These are phyloP conservation scores for Papilio polyxenes DNA, from an alignment of 1,140 invertebrate genomes.

Conservation along the genomic window DNA sequence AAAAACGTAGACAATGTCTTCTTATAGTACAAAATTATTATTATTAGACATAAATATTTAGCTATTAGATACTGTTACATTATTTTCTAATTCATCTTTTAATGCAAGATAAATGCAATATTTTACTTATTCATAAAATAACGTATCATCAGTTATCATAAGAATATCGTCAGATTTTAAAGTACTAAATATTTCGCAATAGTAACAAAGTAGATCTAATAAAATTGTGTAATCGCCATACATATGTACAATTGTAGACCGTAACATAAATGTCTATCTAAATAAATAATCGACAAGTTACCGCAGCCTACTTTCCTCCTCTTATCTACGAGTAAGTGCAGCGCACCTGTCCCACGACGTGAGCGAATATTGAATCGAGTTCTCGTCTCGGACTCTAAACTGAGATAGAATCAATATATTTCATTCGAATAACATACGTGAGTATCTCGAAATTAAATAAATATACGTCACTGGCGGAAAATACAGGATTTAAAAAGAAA, in stretches of 20 bases:
- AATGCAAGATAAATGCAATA: not conserved
- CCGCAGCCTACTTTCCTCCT: slow-evolving; percentile 51
- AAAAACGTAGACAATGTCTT: slow-evolving; percentile 1
- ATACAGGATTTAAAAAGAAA: not conserved
- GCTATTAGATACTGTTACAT: not conserved
- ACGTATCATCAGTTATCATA: no score
- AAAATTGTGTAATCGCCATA: slow-evolving; percentile 23
- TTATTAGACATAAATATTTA: not conserved
- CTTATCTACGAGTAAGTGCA: slow-evolving; percentile 42
- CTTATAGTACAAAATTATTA: slow-evolving; percentile 16
- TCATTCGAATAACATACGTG: not conserved
- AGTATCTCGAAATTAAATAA: not conserved
- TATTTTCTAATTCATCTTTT: not conserved
- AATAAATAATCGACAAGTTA: slow-evolving; percentile 57
- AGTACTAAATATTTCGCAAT: slow-evolving; percentile 25
- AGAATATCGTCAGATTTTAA: no score
- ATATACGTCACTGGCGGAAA: not conserved
- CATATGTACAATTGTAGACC: slow-evolving; percentile 38
- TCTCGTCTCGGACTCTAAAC: slow-evolving; percentile 40
- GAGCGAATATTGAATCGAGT: slow-evolving; percentile 45
- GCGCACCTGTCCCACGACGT: slow-evolving; percentile 50
- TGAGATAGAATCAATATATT: slow-evolving; percentile 41
- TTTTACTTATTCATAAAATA: not conserved
- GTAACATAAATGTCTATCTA: slow-evolving; percentile 50
- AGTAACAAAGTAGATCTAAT: slow-evolving; percentile 7